Evolutionary conservation across 2,113 vertebrate genomes (phyloP).

Genomic region (Craseonycteris thonglongyai): DNA sequence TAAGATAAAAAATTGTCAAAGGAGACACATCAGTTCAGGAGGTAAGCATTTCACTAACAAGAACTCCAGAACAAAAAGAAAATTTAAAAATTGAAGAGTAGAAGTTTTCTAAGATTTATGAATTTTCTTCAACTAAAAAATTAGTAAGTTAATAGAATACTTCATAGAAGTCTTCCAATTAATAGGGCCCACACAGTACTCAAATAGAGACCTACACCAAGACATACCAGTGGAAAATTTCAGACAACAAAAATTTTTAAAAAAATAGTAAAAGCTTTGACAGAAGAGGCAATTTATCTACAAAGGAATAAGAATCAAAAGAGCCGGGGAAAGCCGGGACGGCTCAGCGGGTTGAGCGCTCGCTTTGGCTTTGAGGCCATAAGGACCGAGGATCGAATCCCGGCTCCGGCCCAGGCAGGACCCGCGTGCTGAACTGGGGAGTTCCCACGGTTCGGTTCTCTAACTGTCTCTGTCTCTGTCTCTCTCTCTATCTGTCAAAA

Average conservation of each 20-base stretch:
- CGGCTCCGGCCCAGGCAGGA: no score
- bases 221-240: not conserved
- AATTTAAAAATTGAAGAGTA: not conserved
- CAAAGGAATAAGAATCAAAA: constrained; percentile 5
- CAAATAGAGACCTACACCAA: not conserved
- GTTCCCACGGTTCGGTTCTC: no score
- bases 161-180: not conserved
- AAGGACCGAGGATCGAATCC: no score
- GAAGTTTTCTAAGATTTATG: not conserved
- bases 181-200: not conserved
- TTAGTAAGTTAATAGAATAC: not conserved
- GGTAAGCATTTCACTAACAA: not conserved
- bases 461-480: no score
- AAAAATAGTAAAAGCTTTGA: not conserved
- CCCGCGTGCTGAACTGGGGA: no score
- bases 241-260: not conserved
- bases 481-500: no score
- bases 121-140: not conserved
- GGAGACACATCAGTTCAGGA: not conserved
- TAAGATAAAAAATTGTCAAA: not conserved
- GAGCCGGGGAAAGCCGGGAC: no score
- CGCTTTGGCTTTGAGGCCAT: no score
- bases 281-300: not conserved
- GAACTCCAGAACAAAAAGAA: not conserved
- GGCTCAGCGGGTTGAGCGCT: no score